Evolutionary conservation across 2,113 vertebrate species (phyloP).

Genomic region (Oncorhynchus mykiss): DNA sequence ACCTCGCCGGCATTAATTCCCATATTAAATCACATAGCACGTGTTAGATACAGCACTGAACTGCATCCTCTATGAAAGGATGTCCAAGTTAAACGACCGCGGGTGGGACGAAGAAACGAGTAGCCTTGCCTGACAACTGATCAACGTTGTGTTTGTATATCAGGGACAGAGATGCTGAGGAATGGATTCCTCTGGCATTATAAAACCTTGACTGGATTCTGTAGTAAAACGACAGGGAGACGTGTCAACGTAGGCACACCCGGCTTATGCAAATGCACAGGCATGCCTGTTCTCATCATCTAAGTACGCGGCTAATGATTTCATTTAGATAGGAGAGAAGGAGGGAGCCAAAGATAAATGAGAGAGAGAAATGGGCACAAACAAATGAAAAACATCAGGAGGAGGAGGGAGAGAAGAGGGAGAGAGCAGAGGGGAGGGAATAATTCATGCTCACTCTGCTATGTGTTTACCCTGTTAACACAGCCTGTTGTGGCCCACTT

Average conservation of each 20-base stretch:
- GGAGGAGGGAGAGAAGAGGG: neutral
- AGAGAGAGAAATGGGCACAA: neutral
- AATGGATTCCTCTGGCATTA: neutral
- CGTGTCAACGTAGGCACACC: neutral
- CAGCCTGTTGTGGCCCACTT: constrained; percentile 51
- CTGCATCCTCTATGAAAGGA: neutral
- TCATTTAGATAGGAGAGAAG: constrained; percentile 41
- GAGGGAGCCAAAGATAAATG: constrained; percentile 15
- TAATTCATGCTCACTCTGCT: constrained; percentile 39
- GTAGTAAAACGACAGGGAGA: neutral
- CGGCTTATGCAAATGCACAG: neutral
- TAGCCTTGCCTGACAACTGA: neutral
- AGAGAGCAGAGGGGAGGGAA: constrained; percentile 1
- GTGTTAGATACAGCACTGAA: neutral
- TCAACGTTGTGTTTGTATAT: neutral
- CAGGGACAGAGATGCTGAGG: neutral
- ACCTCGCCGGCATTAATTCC: neutral
- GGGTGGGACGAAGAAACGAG: neutral
- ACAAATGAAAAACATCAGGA: neutral
- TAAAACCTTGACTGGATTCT: neutral
- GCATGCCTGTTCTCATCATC: no score
- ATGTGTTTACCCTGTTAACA: constrained; percentile 50
- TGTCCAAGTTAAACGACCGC: neutral
- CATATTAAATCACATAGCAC: neutral
- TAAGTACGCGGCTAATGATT: constrained; percentile 1